These are phyloP conservation scores for Sialis lutaria DNA, from an alignment of 2,888 invertebrate genomes.

Conservation along the genomic window DNA sequence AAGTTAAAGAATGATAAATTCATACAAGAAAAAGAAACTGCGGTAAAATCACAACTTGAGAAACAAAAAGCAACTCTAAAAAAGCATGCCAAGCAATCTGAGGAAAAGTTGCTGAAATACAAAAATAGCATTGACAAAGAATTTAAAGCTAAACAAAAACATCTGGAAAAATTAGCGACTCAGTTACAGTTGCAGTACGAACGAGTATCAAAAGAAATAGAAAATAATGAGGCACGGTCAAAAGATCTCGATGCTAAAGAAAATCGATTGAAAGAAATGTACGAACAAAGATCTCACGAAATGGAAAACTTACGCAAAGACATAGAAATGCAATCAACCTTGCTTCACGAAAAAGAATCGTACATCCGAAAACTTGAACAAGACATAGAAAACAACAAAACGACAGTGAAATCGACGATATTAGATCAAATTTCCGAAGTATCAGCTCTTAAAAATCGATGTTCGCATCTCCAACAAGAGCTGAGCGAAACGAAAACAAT, in stretches of 20 bases:
- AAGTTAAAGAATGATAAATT: slow-evolving; percentile 6
- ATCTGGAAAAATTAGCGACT: slow-evolving; percentile 6
- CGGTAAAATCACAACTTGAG: slow-evolving; percentile 9
- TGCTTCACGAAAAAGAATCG: background rate
- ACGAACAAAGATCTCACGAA: slow-evolving; percentile 5
- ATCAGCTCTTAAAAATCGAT: background rate
- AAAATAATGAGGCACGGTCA: background rate
- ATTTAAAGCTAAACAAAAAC: slow-evolving; percentile 5
- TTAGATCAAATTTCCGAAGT: background rate
- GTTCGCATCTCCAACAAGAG: background rate
- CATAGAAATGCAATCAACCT: background rate
- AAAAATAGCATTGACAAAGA: slow-evolving; percentile 8
- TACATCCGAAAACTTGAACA: background rate
- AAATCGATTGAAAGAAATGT: background rate
- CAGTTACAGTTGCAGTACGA: slow-evolving; percentile 6
- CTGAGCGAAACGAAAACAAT: background rate
- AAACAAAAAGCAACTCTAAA: slow-evolving; percentile 13
- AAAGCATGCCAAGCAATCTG: slow-evolving; percentile 12
- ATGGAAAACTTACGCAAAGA: slow-evolving; percentile 2
- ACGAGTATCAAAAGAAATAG: background rate
- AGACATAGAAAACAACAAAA: background rate
- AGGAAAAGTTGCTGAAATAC: slow-evolving; percentile 10
- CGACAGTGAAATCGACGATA: background rate
- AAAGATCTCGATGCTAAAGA: background rate
- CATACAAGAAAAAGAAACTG: slow-evolving; percentile 10